phyloP scores from a whole-genome alignment of 2,113 vertebrate genomes.

The Ophthalmolycus amberensis region DNA sequence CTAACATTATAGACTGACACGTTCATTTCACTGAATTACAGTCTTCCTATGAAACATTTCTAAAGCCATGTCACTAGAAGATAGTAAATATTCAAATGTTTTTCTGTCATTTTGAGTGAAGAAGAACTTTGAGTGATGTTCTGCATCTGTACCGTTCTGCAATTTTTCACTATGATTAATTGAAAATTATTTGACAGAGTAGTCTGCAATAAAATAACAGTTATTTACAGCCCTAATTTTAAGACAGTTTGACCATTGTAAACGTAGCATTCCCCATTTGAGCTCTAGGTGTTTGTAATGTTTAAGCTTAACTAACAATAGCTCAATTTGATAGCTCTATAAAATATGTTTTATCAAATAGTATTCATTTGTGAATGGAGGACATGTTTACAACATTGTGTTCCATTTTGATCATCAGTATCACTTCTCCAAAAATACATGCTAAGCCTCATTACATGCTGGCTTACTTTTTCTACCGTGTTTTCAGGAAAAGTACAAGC shows the following conservation, averaged over 20 bases:
- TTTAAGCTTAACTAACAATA: not conserved
- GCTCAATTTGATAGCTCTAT: not conserved
- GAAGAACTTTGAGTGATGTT: not conserved
- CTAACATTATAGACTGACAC: not conserved
- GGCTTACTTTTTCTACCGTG: not conserved
- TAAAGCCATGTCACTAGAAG: not conserved
- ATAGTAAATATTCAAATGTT: not conserved
- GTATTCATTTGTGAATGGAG: not conserved
- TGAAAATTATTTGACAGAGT: not conserved
- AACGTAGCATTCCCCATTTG: not conserved
- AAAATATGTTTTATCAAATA: not conserved
- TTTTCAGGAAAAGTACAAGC: constrained; percentile 94
- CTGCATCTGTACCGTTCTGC: not conserved
- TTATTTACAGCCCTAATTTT: not conserved
- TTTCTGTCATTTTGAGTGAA: not conserved
- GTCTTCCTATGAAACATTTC: not conserved
- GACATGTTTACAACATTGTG: not conserved
- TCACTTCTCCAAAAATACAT: not conserved
- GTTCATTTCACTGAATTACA: not conserved
- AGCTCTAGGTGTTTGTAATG: not conserved
- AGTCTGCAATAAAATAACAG: not conserved
- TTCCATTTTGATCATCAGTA: too few relatives aligned
- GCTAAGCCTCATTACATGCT: not conserved
- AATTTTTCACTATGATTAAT: not conserved
- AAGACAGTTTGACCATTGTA: not conserved